A percentile compares a stretch with the other conserved stretches of the same genome.
Evolutionary conservation across 2,888 invertebrate genomes (phyloP).

Genomic region (Tachystola acroxantha): DNA sequence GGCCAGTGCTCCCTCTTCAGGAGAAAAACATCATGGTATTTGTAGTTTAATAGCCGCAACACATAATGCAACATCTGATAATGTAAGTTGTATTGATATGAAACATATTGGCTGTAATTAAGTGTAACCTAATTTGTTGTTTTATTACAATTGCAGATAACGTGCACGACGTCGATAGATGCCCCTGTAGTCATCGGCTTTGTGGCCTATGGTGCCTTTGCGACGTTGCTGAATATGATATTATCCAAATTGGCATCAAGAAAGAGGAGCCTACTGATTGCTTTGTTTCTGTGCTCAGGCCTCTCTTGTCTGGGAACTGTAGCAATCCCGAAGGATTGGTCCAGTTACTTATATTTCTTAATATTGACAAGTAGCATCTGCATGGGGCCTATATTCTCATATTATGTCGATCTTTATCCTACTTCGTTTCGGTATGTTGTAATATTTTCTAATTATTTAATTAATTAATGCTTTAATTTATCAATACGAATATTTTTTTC

Average conservation of each 20-base stretch:
- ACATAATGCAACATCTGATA: too few relatives aligned
- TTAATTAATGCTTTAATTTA: too few relatives aligned
- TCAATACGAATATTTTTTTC: too few relatives aligned
- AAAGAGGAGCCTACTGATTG: slow-evolving; percentile 15
- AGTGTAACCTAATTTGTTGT: too few relatives aligned
- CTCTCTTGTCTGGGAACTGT: slow-evolving; percentile 12
- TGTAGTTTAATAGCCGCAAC: too few relatives aligned
- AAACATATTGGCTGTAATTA: too few relatives aligned
- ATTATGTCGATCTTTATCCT: slow-evolving; percentile 42
- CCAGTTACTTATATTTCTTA: slow-evolving; percentile 28
- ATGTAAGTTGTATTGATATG: too few relatives aligned
- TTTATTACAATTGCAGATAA: too few relatives aligned
- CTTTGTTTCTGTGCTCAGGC: slow-evolving; percentile 10
- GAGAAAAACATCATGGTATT: background rate
- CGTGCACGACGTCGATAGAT: slow-evolving; percentile 1
- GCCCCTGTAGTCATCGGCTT: slow-evolving; percentile 3
- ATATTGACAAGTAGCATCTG: slow-evolving; percentile 27
- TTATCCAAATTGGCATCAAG: slow-evolving; percentile 17
- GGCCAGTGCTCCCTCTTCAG: background rate
- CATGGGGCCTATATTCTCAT: slow-evolving; percentile 36
- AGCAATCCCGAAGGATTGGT: slow-evolving; percentile 21
- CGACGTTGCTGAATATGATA: slow-evolving; percentile 11
- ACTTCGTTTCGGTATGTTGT: slow-evolving; percentile 38
- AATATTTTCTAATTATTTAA: background rate
- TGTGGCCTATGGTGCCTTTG: background rate